Percentiles rank a stretch among this genome's conserved stretches.
Evolutionary conservation across 2,888 invertebrate species (phyloP).

Genomic region (Drosophila subsilvestris): DNA sequence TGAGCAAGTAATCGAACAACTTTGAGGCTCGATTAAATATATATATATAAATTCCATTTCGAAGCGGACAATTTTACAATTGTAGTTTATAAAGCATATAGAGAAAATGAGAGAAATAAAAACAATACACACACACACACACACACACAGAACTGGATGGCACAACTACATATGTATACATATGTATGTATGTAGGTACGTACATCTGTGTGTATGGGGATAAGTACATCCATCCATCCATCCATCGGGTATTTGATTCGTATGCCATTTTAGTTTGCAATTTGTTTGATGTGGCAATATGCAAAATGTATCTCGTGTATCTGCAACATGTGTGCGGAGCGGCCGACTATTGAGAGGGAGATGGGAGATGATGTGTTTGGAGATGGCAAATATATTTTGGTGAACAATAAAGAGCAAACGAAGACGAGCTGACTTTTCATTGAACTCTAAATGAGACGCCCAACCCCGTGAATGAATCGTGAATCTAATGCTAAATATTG

Average conservation of each 20-base stretch:
- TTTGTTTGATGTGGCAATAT: conserved; percentile 54
- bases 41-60: conserved; percentile 56
- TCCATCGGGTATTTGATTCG: conserved; percentile 10
- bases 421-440: conserved; percentile 49
- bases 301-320: conserved; percentile 54
- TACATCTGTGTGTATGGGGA: too few relatives aligned
- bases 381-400: conserved; percentile 74
- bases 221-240: too few relatives aligned
- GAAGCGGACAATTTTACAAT: conserved; percentile 74
- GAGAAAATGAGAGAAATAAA: conserved; percentile 32
- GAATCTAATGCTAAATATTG: conserved; percentile 3
- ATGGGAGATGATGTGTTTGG: conserved; percentile 26
- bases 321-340: conserved; percentile 54
- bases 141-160: conserved; percentile 33
- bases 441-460: background rate
- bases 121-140: conserved; percentile 20
- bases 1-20: conserved; percentile 24
- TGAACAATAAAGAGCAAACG: conserved; percentile 74
- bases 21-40: conserved; percentile 31
- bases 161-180: too few relatives aligned
- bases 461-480: background rate
- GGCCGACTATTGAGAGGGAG: conserved; percentile 42
- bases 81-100: conserved; percentile 56
- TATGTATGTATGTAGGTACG: conserved; percentile 1
- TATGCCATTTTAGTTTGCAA: conserved; percentile 65